Evolutionary conservation across 2,113 vertebrate genomes (phyloP), one percentile per base, ranked within the genome.

Genomic region (Pseudolaguvia tuberculata): DNA sequence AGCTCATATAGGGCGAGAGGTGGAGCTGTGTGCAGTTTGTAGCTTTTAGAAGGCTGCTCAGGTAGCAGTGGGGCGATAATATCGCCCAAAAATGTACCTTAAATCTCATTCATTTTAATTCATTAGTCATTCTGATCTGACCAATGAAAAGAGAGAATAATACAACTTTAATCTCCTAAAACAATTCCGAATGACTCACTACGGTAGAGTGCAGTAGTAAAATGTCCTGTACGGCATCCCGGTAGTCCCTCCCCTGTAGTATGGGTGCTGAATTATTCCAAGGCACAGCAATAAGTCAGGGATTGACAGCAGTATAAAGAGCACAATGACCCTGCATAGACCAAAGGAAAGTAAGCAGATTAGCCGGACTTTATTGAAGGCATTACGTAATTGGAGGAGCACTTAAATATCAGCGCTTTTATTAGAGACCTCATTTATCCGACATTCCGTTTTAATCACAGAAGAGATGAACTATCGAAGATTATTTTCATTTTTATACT

Each of bases 361-460:
- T 65, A 21, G 20, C 53, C 66, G 47, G 31, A 73, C 69, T 66
- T 68, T 79, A 71, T 35, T 35, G 21, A 77, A 62, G 57, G 62
- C 70, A 73, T 78, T 80, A 74, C 80, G 73, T 77, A 81, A 80
- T 77, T 76, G 73, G 31, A 76, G 53, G 58, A 73, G 73, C 25
- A 35, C 61, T 72, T 80, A 75, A 73, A 77, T 73, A 65, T 72
- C 69, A 63, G 39, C 66, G 48, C 53, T 67, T 51, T 75, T 66
- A 52, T 75, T 67, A 75, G 9, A 75, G 63, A 14, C 21, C 52
- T 48, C 17, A n/a, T 45, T 63, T 57, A 35, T 58, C 51, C 62
- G 15, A 29, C 18, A 52, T 48, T 25, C 73, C 73, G 50, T 35
- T 67, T 56, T 56, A 68, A 68, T 57, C 23, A 17, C 65, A 6